Evolutionary conservation across 2,113 vertebrate genomes (phyloP).

Genomic region (Thamnaconus septentrionalis): DNA sequence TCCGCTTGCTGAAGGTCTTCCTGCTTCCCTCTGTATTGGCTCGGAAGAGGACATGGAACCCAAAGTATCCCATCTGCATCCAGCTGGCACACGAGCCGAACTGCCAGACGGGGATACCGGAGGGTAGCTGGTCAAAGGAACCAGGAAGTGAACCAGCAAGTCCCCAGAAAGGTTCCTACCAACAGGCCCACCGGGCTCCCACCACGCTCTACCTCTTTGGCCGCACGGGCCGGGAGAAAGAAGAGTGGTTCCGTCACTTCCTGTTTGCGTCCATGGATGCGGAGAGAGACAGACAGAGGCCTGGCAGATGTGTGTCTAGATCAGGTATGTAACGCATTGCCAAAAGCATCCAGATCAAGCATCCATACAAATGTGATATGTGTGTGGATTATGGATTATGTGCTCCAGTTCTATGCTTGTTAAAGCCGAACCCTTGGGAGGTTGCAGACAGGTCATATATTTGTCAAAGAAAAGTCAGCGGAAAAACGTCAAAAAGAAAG

Average conservation of each 20-base stretch:
- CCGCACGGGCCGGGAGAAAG: conserved; percentile 86
- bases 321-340: conserved; percentile 64
- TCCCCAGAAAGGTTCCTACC: conserved; percentile 21
- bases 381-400: conserved; percentile 65
- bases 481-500: no score
- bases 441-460: no score
- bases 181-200: conserved; percentile 10
- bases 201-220: conserved; percentile 82
- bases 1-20: conserved; percentile 75
- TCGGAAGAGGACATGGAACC: conserved; percentile 86
- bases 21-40: conserved; percentile 82
- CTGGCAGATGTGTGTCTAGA: conserved; percentile 47
- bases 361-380: conserved; percentile 32
- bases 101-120: conserved; percentile 13
- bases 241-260: conserved; percentile 87
- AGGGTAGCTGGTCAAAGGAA: conserved; percentile 14
- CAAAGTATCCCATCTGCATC: conserved; percentile 89
- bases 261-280: conserved; percentile 61
- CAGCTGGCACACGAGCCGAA: conserved; percentile 57
- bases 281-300: conserved; percentile 45
- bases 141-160: conserved; percentile 1
- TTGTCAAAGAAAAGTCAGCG: no score
- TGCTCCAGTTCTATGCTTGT: conserved; percentile 53
- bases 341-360: conserved; percentile 45
- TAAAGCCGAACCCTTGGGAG: conserved; percentile 20